Conservation (phyloP, 2,888 invertebrate genomes). For the Prenolepis imparis region DNA sequence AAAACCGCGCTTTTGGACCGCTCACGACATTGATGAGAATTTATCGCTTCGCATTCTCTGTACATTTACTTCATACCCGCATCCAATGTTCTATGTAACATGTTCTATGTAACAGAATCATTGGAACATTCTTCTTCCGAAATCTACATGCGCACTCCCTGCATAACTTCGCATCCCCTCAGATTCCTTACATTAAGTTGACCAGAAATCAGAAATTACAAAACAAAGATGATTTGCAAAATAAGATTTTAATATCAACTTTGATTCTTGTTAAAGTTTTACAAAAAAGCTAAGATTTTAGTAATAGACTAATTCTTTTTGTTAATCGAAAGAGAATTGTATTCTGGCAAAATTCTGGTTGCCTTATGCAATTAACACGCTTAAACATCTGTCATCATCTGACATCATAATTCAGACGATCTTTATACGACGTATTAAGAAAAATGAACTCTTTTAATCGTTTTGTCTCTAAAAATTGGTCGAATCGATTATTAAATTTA, state of each 20-base stretch:
- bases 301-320: background rate
- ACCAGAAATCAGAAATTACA: conserved; percentile 25
- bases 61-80: conserved; percentile 39
- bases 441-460: background rate
- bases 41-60: conserved; percentile 34
- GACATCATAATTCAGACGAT: background rate
- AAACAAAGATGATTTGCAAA: background rate
- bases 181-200: conserved; percentile 33
- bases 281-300: background rate
- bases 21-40: conserved; percentile 24
- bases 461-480: conserved; percentile 39
- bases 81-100: conserved; percentile 18
- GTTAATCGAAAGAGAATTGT: background rate
- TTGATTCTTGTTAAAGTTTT: background rate
- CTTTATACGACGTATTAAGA: background rate
- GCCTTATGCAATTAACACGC: background rate
- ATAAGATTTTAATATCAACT: background rate
- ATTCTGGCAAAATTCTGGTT: conserved; percentile 47
- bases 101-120: too few species aligned
- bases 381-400: background rate
- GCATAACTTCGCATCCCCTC: conserved; percentile 24
- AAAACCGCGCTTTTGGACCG: conserved; percentile 33
- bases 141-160: conserved; percentile 15
- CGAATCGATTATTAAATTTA: conserved; percentile 21
- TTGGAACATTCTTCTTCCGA: conserved; percentile 3